These are phyloP conservation scores for Myripristis jacobus DNA, from an alignment of 2,797 vertebrate species.

Conservation along the genomic window DNA sequence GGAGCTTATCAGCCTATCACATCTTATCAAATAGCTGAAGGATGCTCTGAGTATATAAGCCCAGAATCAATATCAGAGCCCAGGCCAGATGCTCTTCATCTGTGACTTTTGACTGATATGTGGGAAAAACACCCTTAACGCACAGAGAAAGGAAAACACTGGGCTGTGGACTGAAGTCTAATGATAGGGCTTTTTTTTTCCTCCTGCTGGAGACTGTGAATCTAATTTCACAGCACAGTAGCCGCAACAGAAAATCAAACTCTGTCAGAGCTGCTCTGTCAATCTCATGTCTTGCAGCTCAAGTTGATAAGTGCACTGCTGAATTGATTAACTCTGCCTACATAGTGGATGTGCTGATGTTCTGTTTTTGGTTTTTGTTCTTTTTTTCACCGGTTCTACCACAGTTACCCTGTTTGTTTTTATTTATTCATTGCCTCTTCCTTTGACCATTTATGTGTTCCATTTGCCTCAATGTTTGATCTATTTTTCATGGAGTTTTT, in stretches of 20 bases:
- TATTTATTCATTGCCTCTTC: slow-evolving; percentile 36
- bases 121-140: slow-evolving; percentile 73
- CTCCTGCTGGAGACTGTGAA: slow-evolving; percentile 81
- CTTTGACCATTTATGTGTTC: slow-evolving; percentile 18
- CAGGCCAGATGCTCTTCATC: slow-evolving; percentile 77
- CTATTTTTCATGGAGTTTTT: slow-evolving; percentile 6
- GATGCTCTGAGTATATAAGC: slow-evolving; percentile 80
- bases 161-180: slow-evolving; percentile 74
- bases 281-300: slow-evolving; percentile 81
- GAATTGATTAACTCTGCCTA: slow-evolving; percentile 82
- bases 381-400: slow-evolving; percentile 12
- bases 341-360: slow-evolving; percentile 74
- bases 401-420: background rate
- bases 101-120: slow-evolving; percentile 83
- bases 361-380: slow-evolving; percentile 29
- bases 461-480: slow-evolving; percentile 17
- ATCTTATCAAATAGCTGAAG: slow-evolving; percentile 83
- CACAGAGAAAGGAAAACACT: slow-evolving; percentile 73
- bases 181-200: slow-evolving; percentile 63
- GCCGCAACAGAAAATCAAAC: slow-evolving; percentile 84
- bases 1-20: slow-evolving; percentile 83
- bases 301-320: slow-evolving; percentile 80
- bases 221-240: slow-evolving; percentile 88
- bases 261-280: slow-evolving; percentile 82
- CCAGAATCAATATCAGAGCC: slow-evolving; percentile 80